These are phyloP conservation scores for Drosophila kurseongensis DNA, from an alignment of 1,140 invertebrate genomes.

Conservation along the genomic window DNA sequence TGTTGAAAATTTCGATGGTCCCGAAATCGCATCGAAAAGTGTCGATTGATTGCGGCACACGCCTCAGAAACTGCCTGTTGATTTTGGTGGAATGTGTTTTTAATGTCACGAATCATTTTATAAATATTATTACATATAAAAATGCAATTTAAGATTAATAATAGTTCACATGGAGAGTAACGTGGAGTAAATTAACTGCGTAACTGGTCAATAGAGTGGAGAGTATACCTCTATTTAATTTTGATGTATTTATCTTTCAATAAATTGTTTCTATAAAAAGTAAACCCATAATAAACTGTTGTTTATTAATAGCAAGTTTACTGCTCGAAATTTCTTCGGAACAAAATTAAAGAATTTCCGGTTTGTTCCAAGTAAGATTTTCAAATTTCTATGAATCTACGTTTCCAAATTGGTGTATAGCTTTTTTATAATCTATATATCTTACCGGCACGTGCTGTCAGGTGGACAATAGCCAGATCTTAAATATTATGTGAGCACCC, in stretches of 20 bases:
- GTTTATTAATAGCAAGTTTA: too few species aligned
- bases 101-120: conserved; percentile 6
- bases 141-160: conserved; percentile 5
- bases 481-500: conserved; percentile 29
- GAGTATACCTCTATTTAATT: too few species aligned
- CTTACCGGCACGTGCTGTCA: conserved; percentile 35
- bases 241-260: too few species aligned
- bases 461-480: conserved; percentile 26
- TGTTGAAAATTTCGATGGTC: conserved; percentile 68
- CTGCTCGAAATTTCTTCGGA: too few species aligned
- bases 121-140: conserved; percentile 4
- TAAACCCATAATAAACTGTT: too few species aligned
- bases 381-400: background rate
- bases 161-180: background rate
- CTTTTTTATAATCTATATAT: too few species aligned
- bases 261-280: too few species aligned
- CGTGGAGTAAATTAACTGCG: too few species aligned
- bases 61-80: conserved; percentile 12
- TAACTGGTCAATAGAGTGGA: too few species aligned
- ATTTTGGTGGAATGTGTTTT: conserved; percentile 25
- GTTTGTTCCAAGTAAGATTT: too few species aligned
- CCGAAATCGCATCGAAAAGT: conserved; percentile 29
- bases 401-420: background rate
- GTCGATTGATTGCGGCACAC: conserved; percentile 69
- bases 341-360: too few species aligned